phyloP scores from a whole-genome alignment of 1,140 invertebrate genomes.

The Cryptotermes secundus region DNA sequence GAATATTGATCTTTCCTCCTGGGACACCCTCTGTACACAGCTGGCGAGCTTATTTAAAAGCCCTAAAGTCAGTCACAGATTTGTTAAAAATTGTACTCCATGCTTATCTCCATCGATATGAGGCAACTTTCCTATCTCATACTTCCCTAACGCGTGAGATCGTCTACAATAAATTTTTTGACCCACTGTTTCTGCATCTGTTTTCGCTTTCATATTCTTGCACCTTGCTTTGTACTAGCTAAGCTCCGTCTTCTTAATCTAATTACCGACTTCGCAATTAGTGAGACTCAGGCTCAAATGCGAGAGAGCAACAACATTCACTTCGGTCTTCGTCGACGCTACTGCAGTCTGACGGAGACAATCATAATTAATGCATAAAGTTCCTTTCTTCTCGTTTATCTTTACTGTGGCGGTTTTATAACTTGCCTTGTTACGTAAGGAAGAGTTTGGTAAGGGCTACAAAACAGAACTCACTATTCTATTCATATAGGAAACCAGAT shows the following conservation, averaged over 20 bases:
- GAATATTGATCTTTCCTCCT: too few species aligned
- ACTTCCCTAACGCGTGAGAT: not conserved
- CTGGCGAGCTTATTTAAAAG: too few species aligned
- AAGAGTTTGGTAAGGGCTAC: not conserved
- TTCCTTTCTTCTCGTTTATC: constrained; percentile 11
- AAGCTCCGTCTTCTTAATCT: not conserved
- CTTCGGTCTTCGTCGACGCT: not conserved
- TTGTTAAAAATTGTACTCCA: too few species aligned
- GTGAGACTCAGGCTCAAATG: not conserved
- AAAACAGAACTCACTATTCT: not conserved
- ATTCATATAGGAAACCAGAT: not conserved
- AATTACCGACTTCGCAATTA: constrained; percentile 16
- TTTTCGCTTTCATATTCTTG: not conserved
- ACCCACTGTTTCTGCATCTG: not conserved
- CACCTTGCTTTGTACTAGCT: constrained; percentile 11
- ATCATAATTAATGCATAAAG: constrained; percentile 15
- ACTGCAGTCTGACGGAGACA: not conserved
- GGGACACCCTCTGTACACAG: too few species aligned
- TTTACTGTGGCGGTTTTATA: not conserved
- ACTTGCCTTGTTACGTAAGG: constrained; percentile 16
- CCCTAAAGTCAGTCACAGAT: too few species aligned
- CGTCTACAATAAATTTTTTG: not conserved
- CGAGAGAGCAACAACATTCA: constrained; percentile 2
- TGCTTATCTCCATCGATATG: too few species aligned
- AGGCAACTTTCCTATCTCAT: too few species aligned